Base-by-base conservation (phyloP, 1,140 invertebrate species). In the Zeugodacus cucurbitae region DNA sequence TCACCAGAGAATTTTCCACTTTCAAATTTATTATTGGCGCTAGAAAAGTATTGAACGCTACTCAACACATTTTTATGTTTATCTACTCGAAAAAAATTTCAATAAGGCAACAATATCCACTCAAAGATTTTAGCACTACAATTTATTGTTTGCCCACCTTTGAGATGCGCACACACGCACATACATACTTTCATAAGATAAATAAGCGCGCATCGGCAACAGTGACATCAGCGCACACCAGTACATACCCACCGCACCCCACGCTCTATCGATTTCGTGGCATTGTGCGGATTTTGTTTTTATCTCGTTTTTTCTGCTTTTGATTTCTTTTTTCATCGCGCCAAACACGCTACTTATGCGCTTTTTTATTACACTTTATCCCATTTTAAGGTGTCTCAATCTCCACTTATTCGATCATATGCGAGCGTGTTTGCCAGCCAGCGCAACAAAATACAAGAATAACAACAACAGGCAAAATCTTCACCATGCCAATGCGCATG, bases 381-480 rank as follows among this genome's bases (percentile, higher is more conserved):
- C 32, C 67, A 74, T 74, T 74, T 74, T 74, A 74, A 74, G 67
- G 67, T 74, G 67, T 74, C 67, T 74, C 67, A 74, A 74, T 74
- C 67, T 74, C 34, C 67, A 74, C 67, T 74, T 74, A 74, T 74
- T 74, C 34, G 67, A 74, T 74, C 67, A 74, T 74, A n/a, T 74
- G 22, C 67, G 67, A 6, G 5, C 22, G 32, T 37, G 34, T 34
- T 41, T 74, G 34, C 34, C 6, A 17, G 34, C 34, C 6, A 17
- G 14, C 48, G 48, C 67, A 74, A 32, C 67, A n/a, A 67, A 74
- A 74, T 74, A 41, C 4, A 74, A 74, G 20, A 59, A 7, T 26
- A 62, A 62, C n/a, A 62, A 26, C 58, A 62, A 74, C 32, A 74
- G 20, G 20, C 48, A 22, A 74, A 74, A 37, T 74, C 67, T n/a